phyloP scores from a whole-genome alignment of 1,140 invertebrate genomes.

The Philopotamus ludificatus region DNA sequence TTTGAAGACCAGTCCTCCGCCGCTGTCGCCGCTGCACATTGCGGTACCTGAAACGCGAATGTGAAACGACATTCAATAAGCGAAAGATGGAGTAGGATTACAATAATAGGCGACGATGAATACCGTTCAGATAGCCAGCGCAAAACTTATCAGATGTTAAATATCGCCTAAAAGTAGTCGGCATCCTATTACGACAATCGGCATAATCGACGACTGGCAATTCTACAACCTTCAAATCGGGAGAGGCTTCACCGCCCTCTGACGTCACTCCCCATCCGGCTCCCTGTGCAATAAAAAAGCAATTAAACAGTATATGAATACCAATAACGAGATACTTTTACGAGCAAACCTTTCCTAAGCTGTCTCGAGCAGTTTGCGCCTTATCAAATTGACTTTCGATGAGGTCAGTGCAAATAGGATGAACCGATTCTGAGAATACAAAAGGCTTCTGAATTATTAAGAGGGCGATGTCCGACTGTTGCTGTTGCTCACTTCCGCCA shows the following conservation, averaged over 20 bases:
- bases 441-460: not conserved
- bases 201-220: slow-evolving; percentile 14
- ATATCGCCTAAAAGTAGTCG: not conserved
- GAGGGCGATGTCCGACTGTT: slow-evolving; percentile 22
- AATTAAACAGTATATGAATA: not conserved
- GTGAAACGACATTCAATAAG: not conserved
- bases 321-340: not conserved
- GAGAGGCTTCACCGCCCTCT: slow-evolving; percentile 3
- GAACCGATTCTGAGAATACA: not conserved
- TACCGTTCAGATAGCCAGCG: slow-evolving; percentile 27
- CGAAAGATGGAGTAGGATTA: not conserved
- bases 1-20: slow-evolving; percentile 25
- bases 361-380: not conserved
- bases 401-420: slow-evolving; percentile 16
- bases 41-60: slow-evolving; percentile 17
- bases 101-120: too few relatives aligned
- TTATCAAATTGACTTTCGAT: not conserved
- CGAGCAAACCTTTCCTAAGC: slow-evolving; percentile 16
- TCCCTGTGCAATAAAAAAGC: slow-evolving; percentile 21
- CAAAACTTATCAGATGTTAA: slow-evolving; percentile 27
- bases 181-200: not conserved
- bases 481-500: slow-evolving; percentile 9
- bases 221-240: not conserved
- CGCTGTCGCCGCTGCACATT: slow-evolving; percentile 25
- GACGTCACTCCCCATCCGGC: slow-evolving; percentile 22